Percentiles rank a stretch among this genome's conserved stretches.
Evolutionary conservation across 1,140 invertebrate genomes (phyloP).

Genomic region (Thaumetopoea pityocampa): DNA sequence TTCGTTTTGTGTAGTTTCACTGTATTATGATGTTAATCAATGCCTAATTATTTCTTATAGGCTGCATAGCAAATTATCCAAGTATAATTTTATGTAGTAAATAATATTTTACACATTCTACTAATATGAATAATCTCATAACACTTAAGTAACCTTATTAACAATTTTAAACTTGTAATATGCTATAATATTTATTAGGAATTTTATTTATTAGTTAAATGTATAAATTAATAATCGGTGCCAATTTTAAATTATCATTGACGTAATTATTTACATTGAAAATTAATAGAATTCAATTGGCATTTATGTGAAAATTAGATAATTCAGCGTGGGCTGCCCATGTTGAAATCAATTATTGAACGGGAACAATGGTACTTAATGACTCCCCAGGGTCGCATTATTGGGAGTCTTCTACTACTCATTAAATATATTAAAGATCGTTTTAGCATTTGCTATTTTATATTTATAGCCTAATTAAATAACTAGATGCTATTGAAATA

Average conservation of each 20-base stretch:
- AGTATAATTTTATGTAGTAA: too few relatives aligned
- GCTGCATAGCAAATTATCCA: too few relatives aligned
- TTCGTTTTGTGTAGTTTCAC: too few relatives aligned
- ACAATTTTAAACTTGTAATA: slow-evolving; percentile 1
- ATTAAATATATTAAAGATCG: slow-evolving; percentile 6
- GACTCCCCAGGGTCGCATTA: slow-evolving; percentile 8
- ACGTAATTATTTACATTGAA: slow-evolving; percentile 6
- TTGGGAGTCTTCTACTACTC: slow-evolving; percentile 8
- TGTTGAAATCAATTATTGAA: slow-evolving; percentile 31
- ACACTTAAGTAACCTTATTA: slow-evolving; percentile 2
- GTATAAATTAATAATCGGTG: slow-evolving; percentile 29
- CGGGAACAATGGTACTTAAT: slow-evolving; percentile 40
- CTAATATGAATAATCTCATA: slow-evolving; percentile 1
- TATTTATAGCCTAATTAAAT: slow-evolving; percentile 6
- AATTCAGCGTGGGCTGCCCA: slow-evolving; percentile 10
- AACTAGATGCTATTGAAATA: too few relatives aligned
- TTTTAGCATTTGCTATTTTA: slow-evolving; percentile 9
- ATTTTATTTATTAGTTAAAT: slow-evolving; percentile 1
- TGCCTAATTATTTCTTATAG: too few relatives aligned
- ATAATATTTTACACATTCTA: too few relatives aligned
- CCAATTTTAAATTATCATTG: slow-evolving; percentile 27
- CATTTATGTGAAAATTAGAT: slow-evolving; percentile 10
- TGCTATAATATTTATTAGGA: background rate
- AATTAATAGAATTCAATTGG: slow-evolving; percentile 22
- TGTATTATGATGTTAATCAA: too few relatives aligned